Conservation (phyloP, 1,140 invertebrate species). For the Anadara kagoshimensis region DNA sequence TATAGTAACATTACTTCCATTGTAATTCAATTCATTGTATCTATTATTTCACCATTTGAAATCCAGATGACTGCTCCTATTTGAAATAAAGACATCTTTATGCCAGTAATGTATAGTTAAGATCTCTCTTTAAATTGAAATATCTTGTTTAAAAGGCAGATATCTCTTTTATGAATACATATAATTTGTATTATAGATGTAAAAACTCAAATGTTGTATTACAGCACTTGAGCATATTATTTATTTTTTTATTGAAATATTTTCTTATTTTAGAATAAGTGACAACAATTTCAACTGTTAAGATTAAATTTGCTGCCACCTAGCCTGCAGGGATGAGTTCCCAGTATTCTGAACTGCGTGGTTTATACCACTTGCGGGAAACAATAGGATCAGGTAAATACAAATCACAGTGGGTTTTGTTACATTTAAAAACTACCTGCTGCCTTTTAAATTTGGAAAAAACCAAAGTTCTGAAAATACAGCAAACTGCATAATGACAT, state of each 20-base stretch:
- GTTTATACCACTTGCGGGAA: constrained; percentile 81
- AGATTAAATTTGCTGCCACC: background rate
- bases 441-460: too few relatives aligned
- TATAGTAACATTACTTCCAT: too few relatives aligned
- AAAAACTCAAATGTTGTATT: background rate
- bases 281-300: background rate
- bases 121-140: background rate
- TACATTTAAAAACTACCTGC: background rate
- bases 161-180: background rate
- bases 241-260: background rate
- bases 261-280: background rate
- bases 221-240: background rate
- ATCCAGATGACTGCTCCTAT: background rate
- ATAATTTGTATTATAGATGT: background rate
- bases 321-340: constrained; percentile 37
- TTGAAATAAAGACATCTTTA: background rate
- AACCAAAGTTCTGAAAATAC: too few relatives aligned
- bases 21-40: too few relatives aligned
- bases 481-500: too few relatives aligned
- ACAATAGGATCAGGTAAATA: constrained; percentile 80
- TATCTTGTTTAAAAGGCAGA: background rate
- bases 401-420: background rate
- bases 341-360: constrained; percentile 65
- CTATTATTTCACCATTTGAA: too few relatives aligned
- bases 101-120: background rate